Conservation (phyloP, 2,113 vertebrate genomes). For the Scytalopus superciliaris region DNA sequence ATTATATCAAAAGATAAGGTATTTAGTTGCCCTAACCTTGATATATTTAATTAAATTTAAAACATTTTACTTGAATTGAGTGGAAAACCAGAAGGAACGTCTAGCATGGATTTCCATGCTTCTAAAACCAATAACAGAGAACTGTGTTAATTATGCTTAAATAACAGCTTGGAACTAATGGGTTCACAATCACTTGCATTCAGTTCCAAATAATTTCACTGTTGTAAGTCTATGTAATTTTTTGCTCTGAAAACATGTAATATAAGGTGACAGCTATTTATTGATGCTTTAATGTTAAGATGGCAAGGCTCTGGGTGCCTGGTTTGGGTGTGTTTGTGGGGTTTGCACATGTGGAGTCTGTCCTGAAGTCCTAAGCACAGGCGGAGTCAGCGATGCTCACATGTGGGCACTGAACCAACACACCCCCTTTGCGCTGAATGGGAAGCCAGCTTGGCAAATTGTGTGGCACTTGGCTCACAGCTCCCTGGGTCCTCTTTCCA, state of each 20-base stretch:
- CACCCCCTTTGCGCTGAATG: neutral
- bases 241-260: neutral
- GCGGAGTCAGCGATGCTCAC: neutral
- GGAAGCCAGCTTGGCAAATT: neutral
- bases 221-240: neutral
- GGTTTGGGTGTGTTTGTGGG: neutral
- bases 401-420: accelerated
- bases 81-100: neutral
- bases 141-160: neutral
- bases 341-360: neutral
- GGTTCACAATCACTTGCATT: neutral
- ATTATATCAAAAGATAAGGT: neutral
- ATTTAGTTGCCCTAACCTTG: neutral
- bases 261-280: neutral
- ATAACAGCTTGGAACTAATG: neutral
- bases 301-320: neutral
- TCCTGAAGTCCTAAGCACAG: neutral
- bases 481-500: neutral
- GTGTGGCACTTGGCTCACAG: neutral
- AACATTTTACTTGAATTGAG: neutral
- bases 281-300: neutral
- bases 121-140: neutral
- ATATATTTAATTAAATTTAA: neutral
- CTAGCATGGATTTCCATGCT: neutral
- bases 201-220: neutral